Conservation (phyloP, 2,888 invertebrate species). For the Dilophus febrilis region DNA sequence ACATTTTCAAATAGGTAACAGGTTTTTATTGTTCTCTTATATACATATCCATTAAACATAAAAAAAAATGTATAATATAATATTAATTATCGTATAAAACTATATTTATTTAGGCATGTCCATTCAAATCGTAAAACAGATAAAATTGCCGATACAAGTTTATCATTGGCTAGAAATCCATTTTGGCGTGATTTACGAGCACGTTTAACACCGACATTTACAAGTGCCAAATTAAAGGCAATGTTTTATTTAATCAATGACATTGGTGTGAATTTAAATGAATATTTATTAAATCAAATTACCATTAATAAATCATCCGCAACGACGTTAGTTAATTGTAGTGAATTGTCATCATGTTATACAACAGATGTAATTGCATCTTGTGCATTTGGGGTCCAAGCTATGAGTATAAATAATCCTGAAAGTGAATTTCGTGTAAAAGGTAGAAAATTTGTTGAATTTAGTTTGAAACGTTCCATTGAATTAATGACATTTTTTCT, state of each 20-base stretch:
- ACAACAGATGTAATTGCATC: conserved; percentile 25
- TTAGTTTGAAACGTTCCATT: conserved; percentile 15
- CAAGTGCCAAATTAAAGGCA: conserved; percentile 27
- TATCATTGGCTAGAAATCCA: conserved; percentile 30
- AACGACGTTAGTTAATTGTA: conserved; percentile 16
- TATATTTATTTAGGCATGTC: too few relatives aligned
- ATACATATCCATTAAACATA: too few relatives aligned
- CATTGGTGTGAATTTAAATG: conserved; percentile 12
- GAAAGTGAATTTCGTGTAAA: conserved; percentile 20
- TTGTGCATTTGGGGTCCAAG: conserved; percentile 23
- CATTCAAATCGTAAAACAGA: conserved; percentile 23
- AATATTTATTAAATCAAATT: background rate
- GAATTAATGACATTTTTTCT: conserved; percentile 22
- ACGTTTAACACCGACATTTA: conserved; percentile 32
- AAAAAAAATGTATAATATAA: too few relatives aligned
- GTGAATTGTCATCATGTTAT: conserved; percentile 20
- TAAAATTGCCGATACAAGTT: conserved; percentile 24
- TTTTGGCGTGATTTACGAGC: conserved; percentile 29
- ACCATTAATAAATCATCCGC: background rate
- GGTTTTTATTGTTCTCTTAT: too few relatives aligned
- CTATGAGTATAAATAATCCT: conserved; percentile 22
- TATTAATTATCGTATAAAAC: too few relatives aligned
- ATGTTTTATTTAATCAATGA: conserved; percentile 25
- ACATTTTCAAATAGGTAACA: too few relatives aligned
- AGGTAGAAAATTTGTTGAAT: conserved; percentile 16